Percentiles rank a stretch among this genome's conserved stretches.
These are phyloP conservation scores for Tipula vernalis DNA, from an alignment of 2,888 invertebrate genomes.

Conservation along the genomic window DNA sequence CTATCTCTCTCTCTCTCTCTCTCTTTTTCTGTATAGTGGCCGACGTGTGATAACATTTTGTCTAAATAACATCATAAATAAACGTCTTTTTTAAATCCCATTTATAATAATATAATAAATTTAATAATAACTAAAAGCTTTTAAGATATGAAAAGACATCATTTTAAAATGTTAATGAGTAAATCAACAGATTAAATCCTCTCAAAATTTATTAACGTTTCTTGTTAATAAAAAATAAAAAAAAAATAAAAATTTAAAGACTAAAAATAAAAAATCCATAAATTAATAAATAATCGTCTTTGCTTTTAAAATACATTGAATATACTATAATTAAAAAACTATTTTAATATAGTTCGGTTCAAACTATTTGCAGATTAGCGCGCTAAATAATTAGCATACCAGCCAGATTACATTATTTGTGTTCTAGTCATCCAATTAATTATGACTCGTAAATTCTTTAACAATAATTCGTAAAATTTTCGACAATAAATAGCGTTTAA, in stretches of 20 bases:
- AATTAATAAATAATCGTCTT: not conserved
- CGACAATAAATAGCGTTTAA: too few relatives aligned
- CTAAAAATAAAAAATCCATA: not conserved
- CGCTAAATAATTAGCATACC: not conserved
- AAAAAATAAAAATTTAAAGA: not conserved
- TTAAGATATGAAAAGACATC: slow-evolving; percentile 7
- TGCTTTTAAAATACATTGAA: not conserved
- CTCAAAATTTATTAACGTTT: not conserved
- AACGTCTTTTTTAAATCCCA: not conserved
- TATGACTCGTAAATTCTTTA: not conserved
- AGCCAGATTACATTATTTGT: not conserved
- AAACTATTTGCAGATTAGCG: too few relatives aligned
- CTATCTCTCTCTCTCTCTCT: not conserved
- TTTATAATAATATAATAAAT: not conserved
- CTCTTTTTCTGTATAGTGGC: not conserved
- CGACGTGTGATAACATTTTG: not conserved
- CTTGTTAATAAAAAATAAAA: not conserved
- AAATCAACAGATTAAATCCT: slow-evolving; percentile 8
- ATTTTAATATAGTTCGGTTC: not conserved
- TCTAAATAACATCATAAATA: not conserved
- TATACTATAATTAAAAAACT: not conserved
- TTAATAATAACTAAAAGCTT: slow-evolving; percentile 10
- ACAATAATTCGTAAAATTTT: too few relatives aligned
- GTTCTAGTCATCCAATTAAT: not conserved
- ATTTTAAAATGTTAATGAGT: slow-evolving; percentile 10